Evolutionary conservation across 1,140 invertebrate genomes (phyloP).

Genomic region (Apocrypta bakeri): DNA sequence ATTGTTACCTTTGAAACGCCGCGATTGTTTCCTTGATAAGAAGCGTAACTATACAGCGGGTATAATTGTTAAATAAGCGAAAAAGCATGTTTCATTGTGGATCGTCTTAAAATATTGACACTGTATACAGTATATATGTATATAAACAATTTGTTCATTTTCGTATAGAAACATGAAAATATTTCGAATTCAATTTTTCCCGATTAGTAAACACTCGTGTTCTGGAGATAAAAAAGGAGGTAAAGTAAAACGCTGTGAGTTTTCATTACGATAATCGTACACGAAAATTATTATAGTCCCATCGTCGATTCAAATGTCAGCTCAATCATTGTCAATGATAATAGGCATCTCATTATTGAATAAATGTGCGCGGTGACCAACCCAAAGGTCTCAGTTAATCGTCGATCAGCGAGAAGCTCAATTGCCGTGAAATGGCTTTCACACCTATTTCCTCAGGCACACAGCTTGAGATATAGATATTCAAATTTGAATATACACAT

Average conservation of each 20-base stretch:
- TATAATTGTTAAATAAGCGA: too few relatives aligned
- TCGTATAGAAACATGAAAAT: background rate
- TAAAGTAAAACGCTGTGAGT: background rate
- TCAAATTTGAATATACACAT: background rate
- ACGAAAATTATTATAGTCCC: background rate
- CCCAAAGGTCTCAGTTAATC: background rate
- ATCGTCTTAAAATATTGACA: too few relatives aligned
- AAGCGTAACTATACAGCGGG: too few relatives aligned
- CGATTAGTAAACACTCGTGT: background rate
- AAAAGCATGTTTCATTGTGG: too few relatives aligned
- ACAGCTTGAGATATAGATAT: background rate
- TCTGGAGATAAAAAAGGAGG: background rate
- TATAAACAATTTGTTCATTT: too few relatives aligned
- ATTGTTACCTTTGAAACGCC: too few relatives aligned
- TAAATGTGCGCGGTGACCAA: background rate
- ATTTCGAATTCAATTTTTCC: background rate
- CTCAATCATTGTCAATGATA: background rate
- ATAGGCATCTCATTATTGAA: background rate
- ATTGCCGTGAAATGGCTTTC: constrained; percentile 20
- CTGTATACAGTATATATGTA: too few relatives aligned
- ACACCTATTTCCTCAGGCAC: background rate
- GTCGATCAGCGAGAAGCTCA: background rate
- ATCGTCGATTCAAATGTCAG: background rate
- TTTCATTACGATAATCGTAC: too few relatives aligned
- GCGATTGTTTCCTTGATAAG: too few relatives aligned